Evolutionary conservation across 2,113 vertebrate species (phyloP), one percentile per base, ranked within the genome.

Genomic region (Xiphophorus maculatus): DNA sequence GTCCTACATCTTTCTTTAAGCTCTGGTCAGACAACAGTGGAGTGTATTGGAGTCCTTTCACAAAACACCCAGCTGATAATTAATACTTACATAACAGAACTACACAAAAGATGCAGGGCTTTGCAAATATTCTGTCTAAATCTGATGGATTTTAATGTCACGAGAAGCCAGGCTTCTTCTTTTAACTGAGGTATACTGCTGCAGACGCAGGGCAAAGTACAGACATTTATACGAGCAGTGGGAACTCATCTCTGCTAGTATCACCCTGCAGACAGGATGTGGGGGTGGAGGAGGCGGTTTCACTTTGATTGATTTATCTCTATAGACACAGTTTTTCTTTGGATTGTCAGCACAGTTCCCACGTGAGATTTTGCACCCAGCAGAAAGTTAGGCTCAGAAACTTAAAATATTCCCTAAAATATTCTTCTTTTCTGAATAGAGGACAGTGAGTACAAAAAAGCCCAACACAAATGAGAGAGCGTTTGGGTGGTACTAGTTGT

Each of bases 231-330:
- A 79, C 58, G 86, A 83, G 84, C 76, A 42, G 66, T 67, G 60
- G 85, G 79, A 87, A 80, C 77, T 68, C 69, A 68, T 75, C 82
- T 89, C 75, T 74, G 64, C 86, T 66, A 66, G 75, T 86, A 84
- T 84, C 69, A 73, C 73, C 73, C 44, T 62, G 54, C 75, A 80
- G 77, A 83, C 84, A 87, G 89, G 88, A 91, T 84, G 88, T 77
- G 84, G 86, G 71, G 81, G 88, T 3, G 69, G 88, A 76, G 65
- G 81, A 84, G 81, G 67, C 63, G 82, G 77, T 88, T 89, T 87
- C 82, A 64, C 19, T 87, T 87, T 88, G 80, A 80, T 81, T 90
- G 69, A 80, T 84, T 88, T 76, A 80, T 89, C 65, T 84, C 35
- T 71, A 70, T 69, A 75, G 77, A 81, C 71, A 65, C 79, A 73